Conservation (phyloP, 2,797 vertebrate genomes). For the Phoeniculus purpureus region DNA sequence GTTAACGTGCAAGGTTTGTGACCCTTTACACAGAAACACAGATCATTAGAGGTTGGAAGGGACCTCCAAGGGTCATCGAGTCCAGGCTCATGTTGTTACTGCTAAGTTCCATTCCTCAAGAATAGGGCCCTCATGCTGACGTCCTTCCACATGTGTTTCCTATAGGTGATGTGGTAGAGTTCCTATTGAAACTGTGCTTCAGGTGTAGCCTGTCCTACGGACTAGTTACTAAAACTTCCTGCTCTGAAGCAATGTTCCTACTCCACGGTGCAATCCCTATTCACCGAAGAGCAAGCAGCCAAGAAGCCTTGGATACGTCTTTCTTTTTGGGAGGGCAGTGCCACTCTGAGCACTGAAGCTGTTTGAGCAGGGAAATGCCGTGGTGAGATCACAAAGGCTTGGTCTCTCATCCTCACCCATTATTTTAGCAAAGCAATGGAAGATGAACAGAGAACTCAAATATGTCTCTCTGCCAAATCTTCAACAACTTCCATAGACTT, state of each 20-base stretch:
- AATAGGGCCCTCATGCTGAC: background rate
- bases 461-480: background rate
- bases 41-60: too few relatives aligned
- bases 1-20: background rate
- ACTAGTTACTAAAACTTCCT: background rate
- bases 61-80: too few relatives aligned
- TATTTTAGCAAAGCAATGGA: background rate
- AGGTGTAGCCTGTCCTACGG: background rate
- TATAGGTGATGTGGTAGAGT: background rate
- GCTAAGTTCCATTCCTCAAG: background rate
- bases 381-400: background rate
- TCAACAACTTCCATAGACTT: background rate
- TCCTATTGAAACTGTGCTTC: background rate
- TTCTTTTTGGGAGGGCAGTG: background rate
- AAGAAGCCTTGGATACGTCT: background rate
- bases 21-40: background rate
- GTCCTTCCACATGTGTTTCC: background rate
- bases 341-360: background rate
- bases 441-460: background rate
- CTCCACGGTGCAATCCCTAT: background rate
- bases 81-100: background rate
- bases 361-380: background rate
- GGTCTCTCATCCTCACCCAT: background rate
- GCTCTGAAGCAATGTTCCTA: background rate
- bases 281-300: background rate